Conservation (phyloP, 2,888 invertebrate genomes). For the Ochropleura plecta region DNA sequence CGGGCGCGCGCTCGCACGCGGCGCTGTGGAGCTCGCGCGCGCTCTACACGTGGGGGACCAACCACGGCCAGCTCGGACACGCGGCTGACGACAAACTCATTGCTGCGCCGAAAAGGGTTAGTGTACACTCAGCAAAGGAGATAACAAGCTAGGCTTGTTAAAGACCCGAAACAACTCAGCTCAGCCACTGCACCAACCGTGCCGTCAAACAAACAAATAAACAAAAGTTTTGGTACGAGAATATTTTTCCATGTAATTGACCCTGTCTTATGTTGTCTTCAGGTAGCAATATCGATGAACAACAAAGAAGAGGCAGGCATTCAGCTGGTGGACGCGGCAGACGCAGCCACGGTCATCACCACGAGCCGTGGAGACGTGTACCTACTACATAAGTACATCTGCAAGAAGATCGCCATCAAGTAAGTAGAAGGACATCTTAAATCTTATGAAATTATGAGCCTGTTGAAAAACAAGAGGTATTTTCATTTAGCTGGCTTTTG, state of each 20-base stretch:
- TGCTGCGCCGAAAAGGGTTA: conserved; percentile 86
- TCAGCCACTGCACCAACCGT: too few species aligned
- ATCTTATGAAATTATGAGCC: too few species aligned
- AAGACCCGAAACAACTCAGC: too few species aligned
- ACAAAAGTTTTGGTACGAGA: not conserved
- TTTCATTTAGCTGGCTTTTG: too few species aligned
- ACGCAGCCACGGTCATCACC: conserved; percentile 92
- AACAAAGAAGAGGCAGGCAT: conserved; percentile 87
- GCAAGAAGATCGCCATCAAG: conserved; percentile 92
- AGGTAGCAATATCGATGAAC: conserved; percentile 85
- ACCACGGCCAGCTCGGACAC: conserved; percentile 95
- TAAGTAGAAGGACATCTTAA: conserved; percentile 63
- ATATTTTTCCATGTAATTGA: not conserved
- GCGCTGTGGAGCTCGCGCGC: conserved; percentile 91
- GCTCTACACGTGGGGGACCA: conserved; percentile 95
- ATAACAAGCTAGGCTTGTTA: too few species aligned
- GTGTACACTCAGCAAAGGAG: too few species aligned
- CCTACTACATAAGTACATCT: conserved; percentile 93
- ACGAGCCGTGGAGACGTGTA: conserved; percentile 93
- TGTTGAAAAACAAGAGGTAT: too few species aligned
- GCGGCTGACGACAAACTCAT: conserved; percentile 86
- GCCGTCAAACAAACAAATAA: too few species aligned
- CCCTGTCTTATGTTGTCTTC: not conserved
- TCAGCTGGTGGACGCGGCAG: conserved; percentile 91
- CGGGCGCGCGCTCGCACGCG: conserved; percentile 93